Base-by-base conservation (phyloP, 1,140 invertebrate genomes). In the Diuraphis noxia region DNA sequence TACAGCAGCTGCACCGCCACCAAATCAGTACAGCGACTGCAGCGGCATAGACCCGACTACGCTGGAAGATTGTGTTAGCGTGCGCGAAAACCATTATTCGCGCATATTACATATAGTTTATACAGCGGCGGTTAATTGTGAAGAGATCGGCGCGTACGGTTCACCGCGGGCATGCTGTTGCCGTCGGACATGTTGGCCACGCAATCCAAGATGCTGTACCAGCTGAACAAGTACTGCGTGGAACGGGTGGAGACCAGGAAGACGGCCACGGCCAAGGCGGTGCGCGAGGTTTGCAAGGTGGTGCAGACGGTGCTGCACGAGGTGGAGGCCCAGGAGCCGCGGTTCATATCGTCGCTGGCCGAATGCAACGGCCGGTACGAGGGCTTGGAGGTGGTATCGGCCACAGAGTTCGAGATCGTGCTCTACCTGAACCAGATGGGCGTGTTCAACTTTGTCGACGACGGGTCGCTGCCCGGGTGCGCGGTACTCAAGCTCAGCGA, bases 361-460 rank as follows among this genome's bases (percentile, higher is more conserved):
- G 97, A 98, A 94, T 97, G 97, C 94, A 98, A 98, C 93, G 97
- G 97, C 1, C 95, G 97, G 23, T 98, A 96, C 94, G 98, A 98
- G 93, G 97, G 97, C 34, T 94, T 98, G 38, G 96, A 97, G 92
- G 98, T 99, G 19, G 95, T 98, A 89, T 98, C 98, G 5, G 98
- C 98, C 1, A 96, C 95, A 56, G 98, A 99, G 94, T 99, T 98
- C 94, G 98, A 99, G 95, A 97, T 99, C 34, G 97, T 99, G 72
- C 95, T 99, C 72, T 99, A 98, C 94, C 95, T 99, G 34, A 99
- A 99, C 93, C 98, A 99, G 94, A 99, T 99, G 98, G 98, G 98
- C 9, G 98, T 99, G 8, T 97, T 99, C 93, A 99, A 99, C 94
- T 99, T 99, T 94, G 98, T 99, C 46, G 98, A 99, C 94, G 98